Evolutionary conservation across 1,140 invertebrate species (phyloP), one percentile per base, ranked within the genome.

Genomic region (Radopholus similis): DNA sequence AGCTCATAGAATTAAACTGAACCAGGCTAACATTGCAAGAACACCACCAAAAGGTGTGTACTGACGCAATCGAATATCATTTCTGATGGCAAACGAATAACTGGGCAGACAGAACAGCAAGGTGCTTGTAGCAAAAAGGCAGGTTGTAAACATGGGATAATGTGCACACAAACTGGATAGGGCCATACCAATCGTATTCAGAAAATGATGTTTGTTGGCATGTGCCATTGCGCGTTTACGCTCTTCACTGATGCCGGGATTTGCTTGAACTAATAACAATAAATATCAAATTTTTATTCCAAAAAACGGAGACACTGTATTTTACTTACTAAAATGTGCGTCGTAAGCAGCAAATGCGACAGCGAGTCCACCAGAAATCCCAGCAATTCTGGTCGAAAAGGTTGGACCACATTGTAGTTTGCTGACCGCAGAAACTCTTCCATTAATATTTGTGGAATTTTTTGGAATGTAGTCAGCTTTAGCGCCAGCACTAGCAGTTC

Each of bases 301-400:
- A 60, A 3, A 32, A 21, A 18, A n/a, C 40, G 32, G n/a, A 4
- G n/a, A 49, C n/a, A n/a, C n/a, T n/a, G n/a, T n/a, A n/a, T n/a
- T n/a, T n/a, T n/a, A 42, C 9, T 47, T 34, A 62, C 59, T 34
- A n/a, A 62, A 62, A 47, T 62, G 59, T 62, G 59, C 40, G 15
- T 40, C 59, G 32, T 62, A 62, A 8, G 59, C 59, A 5, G 38
- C 40, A 11, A 62, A 23, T 28, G 59, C 59, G 18, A 62, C 59
- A 5, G 59, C 59, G 13, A 49, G 26, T 8, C 40, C 59, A 5
- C 59, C 59, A 9, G 59, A 62, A 47, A 62, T 4, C 8, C 59
- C 59, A 28, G 59, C 59, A 3, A 62, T 6, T 30, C 49, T 35
- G 32, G 32, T 49, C 32, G 18, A 40, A 47, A 6, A 4, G 13